A percentile compares a stretch with the other conserved stretches of the same genome.
Conservation (phyloP, 2,113 vertebrate species). For the Spea bombifrons region DNA sequence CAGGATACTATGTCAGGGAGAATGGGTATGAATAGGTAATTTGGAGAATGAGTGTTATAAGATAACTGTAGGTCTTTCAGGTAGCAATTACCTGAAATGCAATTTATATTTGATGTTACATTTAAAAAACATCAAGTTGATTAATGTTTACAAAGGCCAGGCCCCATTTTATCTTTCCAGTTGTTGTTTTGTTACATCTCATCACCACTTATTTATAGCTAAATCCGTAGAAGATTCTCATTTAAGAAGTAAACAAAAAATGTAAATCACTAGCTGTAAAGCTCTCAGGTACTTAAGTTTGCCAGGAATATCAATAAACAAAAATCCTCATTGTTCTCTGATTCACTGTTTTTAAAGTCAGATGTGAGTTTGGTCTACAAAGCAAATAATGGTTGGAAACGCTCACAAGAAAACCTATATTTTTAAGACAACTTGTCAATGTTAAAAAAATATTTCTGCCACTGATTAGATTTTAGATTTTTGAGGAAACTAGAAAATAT, state of each 20-base stretch:
- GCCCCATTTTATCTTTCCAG: background rate
- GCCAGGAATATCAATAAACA: constrained; percentile 42
- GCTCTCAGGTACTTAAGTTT: constrained; percentile 28
- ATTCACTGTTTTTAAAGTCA: constrained; percentile 37
- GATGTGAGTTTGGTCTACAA: constrained; percentile 37
- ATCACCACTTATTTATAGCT: constrained; percentile 2
- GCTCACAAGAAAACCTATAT: background rate
- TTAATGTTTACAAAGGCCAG: constrained; percentile 21
- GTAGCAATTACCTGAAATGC: constrained; percentile 28
- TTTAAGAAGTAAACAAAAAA: constrained; percentile 30
- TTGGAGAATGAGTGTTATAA: constrained; percentile 11
- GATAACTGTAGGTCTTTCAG: constrained; percentile 34
- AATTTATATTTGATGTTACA: constrained; percentile 33
- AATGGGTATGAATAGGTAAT: constrained; percentile 26
- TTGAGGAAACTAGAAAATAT: too few relatives aligned
- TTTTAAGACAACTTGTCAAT: background rate
- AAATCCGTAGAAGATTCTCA: constrained; percentile 26
- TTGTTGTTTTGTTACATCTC: background rate
- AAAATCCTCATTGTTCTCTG: constrained; percentile 37
- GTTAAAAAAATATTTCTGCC: background rate
- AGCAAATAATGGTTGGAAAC: constrained; percentile 39
- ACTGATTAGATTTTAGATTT: too few relatives aligned
- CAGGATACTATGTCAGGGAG: constrained; percentile 21
- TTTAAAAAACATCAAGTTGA: constrained; percentile 25
- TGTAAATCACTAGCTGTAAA: constrained; percentile 44